Base-by-base conservation (phyloP, 2,113 vertebrate genomes). In the Terrapene triunguis region DNA sequence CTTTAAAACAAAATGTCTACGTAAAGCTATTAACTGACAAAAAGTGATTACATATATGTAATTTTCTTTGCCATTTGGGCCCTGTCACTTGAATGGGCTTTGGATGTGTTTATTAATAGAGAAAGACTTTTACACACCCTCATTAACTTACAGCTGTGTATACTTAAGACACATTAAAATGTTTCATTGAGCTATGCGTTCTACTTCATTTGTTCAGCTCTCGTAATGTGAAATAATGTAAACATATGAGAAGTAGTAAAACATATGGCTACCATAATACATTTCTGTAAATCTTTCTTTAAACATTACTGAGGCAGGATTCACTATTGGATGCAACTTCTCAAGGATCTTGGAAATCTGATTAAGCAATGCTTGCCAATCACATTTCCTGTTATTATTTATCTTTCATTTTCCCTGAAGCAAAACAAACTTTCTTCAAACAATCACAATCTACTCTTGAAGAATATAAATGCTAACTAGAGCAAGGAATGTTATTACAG, bases 231-330 rank as follows among this genome's bases (percentile, higher is more conserved):
- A 97, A 97, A 95, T 95, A 95, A 94, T n/a, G 16, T 84, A 97
- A 96, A 89, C 87, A 96, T 84, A 51, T 84, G 51, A 85, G 89
- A 91, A 95, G 87, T 78, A 92, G 88, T 93, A 95, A 91, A 96
- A 94, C 55, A 93, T 53, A 92, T 22, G 87, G 54, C 84, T 92
- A 62, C n/a, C 93, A 42, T 85, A 96, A 89, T 53, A 93, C 80
- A 93, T 92, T 92, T 96, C 91, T 69, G 89, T 85, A 98, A 97
- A 92, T 86, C 97, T 97, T 97, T 97, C 87, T 95, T 96, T 84
- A 94, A 96, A 97, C 88, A 94, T 84, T 86, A 13, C 59, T 96
- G 53, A 92, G 57, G 79, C 79, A 94, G 84, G 88, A 95, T 97
- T 96, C 86, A 80, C 92, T 88, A 89, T 92, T 93, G 91, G 51